Evolutionary conservation across 2,113 vertebrate species (phyloP), one percentile per base, ranked within the genome.

Genomic region (Neogobius melanostomus): DNA sequence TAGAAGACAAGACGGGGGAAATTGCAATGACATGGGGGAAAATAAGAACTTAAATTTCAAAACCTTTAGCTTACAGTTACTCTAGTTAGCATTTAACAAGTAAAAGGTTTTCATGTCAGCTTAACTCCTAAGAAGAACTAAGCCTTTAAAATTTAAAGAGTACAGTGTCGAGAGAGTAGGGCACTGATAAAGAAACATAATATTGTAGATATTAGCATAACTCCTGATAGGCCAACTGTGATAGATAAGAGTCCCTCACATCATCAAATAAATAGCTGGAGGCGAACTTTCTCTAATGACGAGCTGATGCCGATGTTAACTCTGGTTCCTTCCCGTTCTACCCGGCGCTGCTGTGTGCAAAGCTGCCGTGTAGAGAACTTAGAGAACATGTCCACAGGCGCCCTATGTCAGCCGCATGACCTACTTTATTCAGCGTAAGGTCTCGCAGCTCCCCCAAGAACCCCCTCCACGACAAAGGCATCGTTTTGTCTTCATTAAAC

Each of bases 401-500:
- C 82, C 86, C 80, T 64, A 70, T 88, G 83, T 87, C 90, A 89
- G 84, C 72, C 69, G 21, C 68, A 54, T 89, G 91, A 91, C 91
- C 91, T 88, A 92, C 85, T 92, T 92, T 88, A 87, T 84, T 86
- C 90, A 88, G 74, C 74, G 84, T 84, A 86, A 87, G 82, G 88
- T 89, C 85, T 85, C 16, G 43, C 66, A 69, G 85, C 85, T 90
- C 84, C 87, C 79, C 81, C 76, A 82, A 84, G 88, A 88, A 85
- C 67, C 72, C 52, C 66, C 72, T 66, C 67, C 76, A 74, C 85
- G 86, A 91, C 85, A 91, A 90, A 90, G 85, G 82, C 82, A 87
- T 72, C 74, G 84, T 91, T 91, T 88, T 89, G 87, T 92, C 90
- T 91, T 92, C 85, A 90, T 91, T 92, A 93, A 74, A 86, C 73